Base-by-base conservation (phyloP, 2,797 vertebrate species). In the Salmo trutta region DNA sequence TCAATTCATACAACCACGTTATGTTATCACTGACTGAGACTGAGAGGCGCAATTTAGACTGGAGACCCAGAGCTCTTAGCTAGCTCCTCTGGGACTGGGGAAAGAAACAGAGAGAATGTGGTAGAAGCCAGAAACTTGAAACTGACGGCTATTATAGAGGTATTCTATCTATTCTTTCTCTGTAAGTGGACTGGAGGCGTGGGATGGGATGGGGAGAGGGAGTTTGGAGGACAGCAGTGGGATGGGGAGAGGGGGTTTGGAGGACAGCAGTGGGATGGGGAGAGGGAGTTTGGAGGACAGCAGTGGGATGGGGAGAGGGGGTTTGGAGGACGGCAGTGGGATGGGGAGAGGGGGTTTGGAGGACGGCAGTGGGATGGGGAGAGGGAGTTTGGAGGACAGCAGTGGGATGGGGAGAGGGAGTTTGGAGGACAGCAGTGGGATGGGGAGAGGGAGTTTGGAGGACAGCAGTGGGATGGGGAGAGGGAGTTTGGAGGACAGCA, bases 131-230 rank as follows among this genome's bases (percentile, higher is more conserved):
- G 74, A 83, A 75, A 78, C 75, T 79, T 71, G 17, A 1, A 66
- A 85, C 75, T 56, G 79, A 87, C 83, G 88, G 80, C 27, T 29
- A 27, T 31, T 12, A 41, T 29, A 73, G 52, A 73, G 52, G 16
- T 14, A 8, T 73, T 73, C 71, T 19, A 51, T 56, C 17, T 29
- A 59, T 17, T 4, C 79, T 72, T 73, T 89, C 86, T 88, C 91
- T 89, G 4, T 77, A 89, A 90, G 88, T 33, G 24, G 24, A 62
- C 7, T 62, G 80, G 79, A 91, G 84, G 90, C 90, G 91, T 92
- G 84, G 90, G 90, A 90, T 59, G 79, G 51, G 68, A 88, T 47
- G 88, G 87, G 84, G 79, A 78, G 87, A 89, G 90, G 90, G 85
- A 89, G 89, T 81, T 86, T 86, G 85, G 81, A 82, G 53, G 36